Evolutionary conservation across 1,140 invertebrate species (phyloP).

Genomic region (Aphelenchoides fujianensis): DNA sequence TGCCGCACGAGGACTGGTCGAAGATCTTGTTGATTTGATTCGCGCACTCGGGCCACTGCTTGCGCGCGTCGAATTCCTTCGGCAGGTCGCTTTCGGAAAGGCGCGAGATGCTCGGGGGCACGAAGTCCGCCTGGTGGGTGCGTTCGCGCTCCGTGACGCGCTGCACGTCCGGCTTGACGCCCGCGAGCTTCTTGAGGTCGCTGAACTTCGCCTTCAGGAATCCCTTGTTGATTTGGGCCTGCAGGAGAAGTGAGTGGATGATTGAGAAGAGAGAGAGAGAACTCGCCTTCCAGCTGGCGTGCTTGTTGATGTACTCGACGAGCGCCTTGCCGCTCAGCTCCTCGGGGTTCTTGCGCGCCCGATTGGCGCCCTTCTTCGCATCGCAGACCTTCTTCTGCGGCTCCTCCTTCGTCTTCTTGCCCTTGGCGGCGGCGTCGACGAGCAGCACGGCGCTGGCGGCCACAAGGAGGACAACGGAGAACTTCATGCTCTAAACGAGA

Average conservation of each 20-base stretch:
- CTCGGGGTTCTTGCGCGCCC: background rate
- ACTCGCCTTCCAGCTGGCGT: conserved; percentile 10
- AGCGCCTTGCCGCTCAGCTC: conserved; percentile 11
- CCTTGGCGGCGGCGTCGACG: background rate
- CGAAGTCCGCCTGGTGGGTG: background rate
- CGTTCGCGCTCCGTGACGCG: background rate
- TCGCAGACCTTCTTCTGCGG: background rate
- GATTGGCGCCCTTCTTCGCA: conserved; percentile 5
- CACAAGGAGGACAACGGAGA: background rate
- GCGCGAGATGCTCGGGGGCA: background rate
- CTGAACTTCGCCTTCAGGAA: background rate
- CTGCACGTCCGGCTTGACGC: conserved; percentile 4
- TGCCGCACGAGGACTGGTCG: conserved; percentile 16
- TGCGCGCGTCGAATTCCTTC: conserved; percentile 4
- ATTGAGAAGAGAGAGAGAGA: too few relatives aligned
- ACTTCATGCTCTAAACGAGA: background rate
- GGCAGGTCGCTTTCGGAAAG: conserved; percentile 11
- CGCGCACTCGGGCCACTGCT: conserved; percentile 10
- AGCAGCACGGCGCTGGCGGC: background rate
- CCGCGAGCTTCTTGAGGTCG: background rate
- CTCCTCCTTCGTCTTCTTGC: too few relatives aligned
- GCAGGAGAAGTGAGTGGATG: background rate
- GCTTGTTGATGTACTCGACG: conserved; percentile 21
- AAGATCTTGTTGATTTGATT: background rate
- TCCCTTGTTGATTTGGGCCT: background rate